Base-by-base conservation (phyloP, 2,888 invertebrate species). In the Sinopyrophorus schimmeli region DNA sequence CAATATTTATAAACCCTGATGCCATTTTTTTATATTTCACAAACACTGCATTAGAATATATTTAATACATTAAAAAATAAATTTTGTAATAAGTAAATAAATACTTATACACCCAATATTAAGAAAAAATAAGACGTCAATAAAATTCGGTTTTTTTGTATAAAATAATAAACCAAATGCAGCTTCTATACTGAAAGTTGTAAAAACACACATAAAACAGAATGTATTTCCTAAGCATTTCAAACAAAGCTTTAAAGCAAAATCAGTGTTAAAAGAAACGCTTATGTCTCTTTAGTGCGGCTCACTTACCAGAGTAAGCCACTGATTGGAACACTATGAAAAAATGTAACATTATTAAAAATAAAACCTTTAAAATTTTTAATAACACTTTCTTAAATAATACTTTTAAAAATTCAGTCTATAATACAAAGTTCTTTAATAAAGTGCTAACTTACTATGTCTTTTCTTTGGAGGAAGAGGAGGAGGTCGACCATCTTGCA, bases 271-370 rank as follows among this genome's bases (percentile, higher is more conserved):
- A 42, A 24, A 18, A 16, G 9, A 17, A 38, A 37, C 31, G 31
- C 20, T 31, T 37, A 44, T 15, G 11, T 30, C 18, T 46, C 38
- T 27, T 38, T 30, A 41, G 18, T 57, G 77, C 72, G 75, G 78
- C 80, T 80, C 78, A 86, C 91, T 91, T 90, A 91, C 91, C 91
- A 79, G 90, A 91, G 83, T 90, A 91, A 78, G 91, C 91, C 87
- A 91, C 90, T 80, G 89, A 90, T 86, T 91, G 91, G 88, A 91
- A 91, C 90, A 90, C 90, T 91, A 86, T 70, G 74, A 74, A 66
- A 58, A 64, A 53, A 62, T 60, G 53, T 54, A 47, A 56, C 35
- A 37, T 39, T 40, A 73, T 75, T 75, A 75, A 69, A 75, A 75
- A 73, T 30, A 73, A 12, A 27, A 26, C 5, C 11, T 38, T 21